Evolutionary conservation across 2,888 invertebrate species (phyloP), one percentile per base, ranked within the genome.

Genomic region (Erebia palarica): DNA sequence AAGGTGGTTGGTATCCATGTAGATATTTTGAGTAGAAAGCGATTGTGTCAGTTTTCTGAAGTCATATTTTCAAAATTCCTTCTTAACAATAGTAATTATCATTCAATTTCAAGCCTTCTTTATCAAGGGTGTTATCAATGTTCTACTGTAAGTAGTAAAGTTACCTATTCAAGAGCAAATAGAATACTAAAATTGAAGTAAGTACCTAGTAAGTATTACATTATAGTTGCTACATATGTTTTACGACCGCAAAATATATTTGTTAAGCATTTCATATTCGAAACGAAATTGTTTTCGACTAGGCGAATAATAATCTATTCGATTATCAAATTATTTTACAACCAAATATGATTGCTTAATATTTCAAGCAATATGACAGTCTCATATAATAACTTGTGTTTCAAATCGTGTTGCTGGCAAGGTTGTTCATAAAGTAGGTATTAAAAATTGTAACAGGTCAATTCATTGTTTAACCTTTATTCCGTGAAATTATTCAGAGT

Each of bases 391-490:
- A 49, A 70, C 49, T 55, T 60, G 36, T 51, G 63, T 69, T 69
- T 66, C 16, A 61, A 73, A 66, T 69, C 67, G 59, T 69, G 60
- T 60, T 70, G 47, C 36, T 18, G 16, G 47, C 71, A 73, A 73
- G 73, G 71, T 69, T 59, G 55, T 21, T 57, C 16, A 49, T 14
- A 14, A n/a, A n/a, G 51, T 51, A 65, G 18, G 21, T 61, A 68
- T 59, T 63, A 59, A 64, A 66, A 66, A 64, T 59, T 57, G 21
- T 55, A 27, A 49, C 58, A 65, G 58, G 65, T 73, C 71, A 63
- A 11, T 68, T 72, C 18, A 67, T 44, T 64, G 64, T 65, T 65
- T 66, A 66, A 36, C 72, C 66, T 72, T 69, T 18, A 47, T 36
- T 57, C 49, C 55, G 14, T 67, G 18, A 42, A 42, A 44, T 21